phyloP scores from a whole-genome alignment of 2,888 invertebrate species.

The Sinotaia quadrata region DNA sequence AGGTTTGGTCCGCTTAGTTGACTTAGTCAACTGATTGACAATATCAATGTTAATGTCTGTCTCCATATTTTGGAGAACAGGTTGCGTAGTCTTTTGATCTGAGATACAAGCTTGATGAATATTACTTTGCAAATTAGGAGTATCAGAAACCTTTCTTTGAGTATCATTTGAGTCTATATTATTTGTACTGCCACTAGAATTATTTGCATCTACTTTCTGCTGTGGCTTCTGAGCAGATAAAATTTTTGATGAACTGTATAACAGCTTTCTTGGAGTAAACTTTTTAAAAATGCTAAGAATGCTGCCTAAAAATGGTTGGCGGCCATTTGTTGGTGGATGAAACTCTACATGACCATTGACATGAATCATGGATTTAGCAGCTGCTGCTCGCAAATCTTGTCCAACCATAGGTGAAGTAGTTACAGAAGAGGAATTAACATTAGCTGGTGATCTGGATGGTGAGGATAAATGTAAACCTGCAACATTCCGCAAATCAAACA shows the following conservation, averaged over 20 bases:
- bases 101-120: background rate
- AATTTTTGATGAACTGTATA: background rate
- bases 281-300: slow-evolving; percentile 42
- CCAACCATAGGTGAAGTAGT: background rate
- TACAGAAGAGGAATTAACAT: background rate
- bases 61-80: background rate
- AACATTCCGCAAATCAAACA: slow-evolving; percentile 71
- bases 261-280: slow-evolving; percentile 43
- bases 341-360: slow-evolving; percentile 51
- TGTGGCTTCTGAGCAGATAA: background rate
- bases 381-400: slow-evolving; percentile 20
- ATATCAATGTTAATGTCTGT: background rate
- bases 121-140: background rate
- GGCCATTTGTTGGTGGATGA: slow-evolving; percentile 14
- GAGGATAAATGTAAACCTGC: slow-evolving; percentile 45
- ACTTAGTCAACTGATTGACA: slow-evolving; percentile 3
- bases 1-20: slow-evolving; percentile 10
- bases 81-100: slow-evolving; percentile 2
- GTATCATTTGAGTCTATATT: background rate
- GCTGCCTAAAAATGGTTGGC: slow-evolving; percentile 43
- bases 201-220: background rate
- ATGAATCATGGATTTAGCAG: slow-evolving; percentile 38
- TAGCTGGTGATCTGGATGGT: slow-evolving; percentile 24
- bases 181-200: background rate
- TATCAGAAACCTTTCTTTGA: background rate